phyloP scores from a whole-genome alignment of 2,113 vertebrate species.

The Poeciliopsis retropinna region DNA sequence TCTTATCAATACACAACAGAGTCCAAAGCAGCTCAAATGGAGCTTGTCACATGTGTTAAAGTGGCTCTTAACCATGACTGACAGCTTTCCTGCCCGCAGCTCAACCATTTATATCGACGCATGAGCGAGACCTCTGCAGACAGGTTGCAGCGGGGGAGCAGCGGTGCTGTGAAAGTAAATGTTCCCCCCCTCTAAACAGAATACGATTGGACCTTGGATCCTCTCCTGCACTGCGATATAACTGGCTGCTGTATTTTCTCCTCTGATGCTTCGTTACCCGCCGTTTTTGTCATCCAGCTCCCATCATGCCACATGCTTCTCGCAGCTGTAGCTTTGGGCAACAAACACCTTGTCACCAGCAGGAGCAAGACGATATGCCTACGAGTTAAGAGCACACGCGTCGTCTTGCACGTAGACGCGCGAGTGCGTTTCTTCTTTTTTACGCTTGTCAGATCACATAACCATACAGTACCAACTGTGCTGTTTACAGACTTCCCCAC shows the following conservation, averaged over 20 bases:
- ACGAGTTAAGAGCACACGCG: constrained; percentile 31
- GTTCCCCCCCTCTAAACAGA: constrained; percentile 20
- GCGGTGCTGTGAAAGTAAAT: constrained; percentile 19
- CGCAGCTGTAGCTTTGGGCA: constrained; percentile 39
- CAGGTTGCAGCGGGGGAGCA: constrained; percentile 7
- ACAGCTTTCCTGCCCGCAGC: constrained; percentile 36
- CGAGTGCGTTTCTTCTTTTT: constrained; percentile 18
- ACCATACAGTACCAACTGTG: constrained; percentile 21
- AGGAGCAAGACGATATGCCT: constrained; percentile 28
- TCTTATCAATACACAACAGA: constrained; percentile 15
- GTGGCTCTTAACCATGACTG: constrained; percentile 31
- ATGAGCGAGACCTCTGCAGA: constrained; percentile 4
- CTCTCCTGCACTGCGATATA: neutral
- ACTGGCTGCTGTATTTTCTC: constrained; percentile 35
- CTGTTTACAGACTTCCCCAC: constrained; percentile 29
- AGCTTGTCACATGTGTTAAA: constrained; percentile 39
- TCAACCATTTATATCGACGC: constrained; percentile 14
- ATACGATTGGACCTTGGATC: constrained; percentile 7
- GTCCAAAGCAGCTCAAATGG: constrained; percentile 24
- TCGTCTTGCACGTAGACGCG: constrained; percentile 8
- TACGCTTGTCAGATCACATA: constrained; percentile 50
- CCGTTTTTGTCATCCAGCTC: constrained; percentile 41
- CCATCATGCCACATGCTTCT: constrained; percentile 46
- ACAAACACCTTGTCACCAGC: constrained; percentile 51
- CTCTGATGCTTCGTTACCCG: constrained; percentile 36